These are phyloP conservation scores for Benitochromis conjunctus DNA, from an alignment of 2,113 vertebrate species.

Conservation along the genomic window DNA sequence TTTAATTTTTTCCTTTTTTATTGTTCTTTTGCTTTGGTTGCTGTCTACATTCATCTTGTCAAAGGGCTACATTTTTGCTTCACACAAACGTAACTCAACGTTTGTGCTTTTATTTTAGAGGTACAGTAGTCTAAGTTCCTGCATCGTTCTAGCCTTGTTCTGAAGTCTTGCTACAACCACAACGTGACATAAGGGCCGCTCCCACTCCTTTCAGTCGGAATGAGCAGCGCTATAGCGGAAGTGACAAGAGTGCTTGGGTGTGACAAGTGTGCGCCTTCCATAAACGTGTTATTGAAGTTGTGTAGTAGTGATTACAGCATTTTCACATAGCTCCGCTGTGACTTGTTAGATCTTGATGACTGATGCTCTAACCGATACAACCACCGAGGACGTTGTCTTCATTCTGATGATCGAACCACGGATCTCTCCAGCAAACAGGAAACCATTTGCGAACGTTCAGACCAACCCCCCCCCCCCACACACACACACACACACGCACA, in stretches of 20 bases:
- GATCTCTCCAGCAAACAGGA: neutral
- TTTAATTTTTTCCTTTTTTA: neutral
- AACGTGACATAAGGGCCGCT: constrained; percentile 5
- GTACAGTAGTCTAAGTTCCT: neutral
- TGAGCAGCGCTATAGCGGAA: neutral
- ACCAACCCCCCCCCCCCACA: neutral
- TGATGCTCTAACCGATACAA: neutral
- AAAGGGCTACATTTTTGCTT: neutral
- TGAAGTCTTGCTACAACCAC: neutral
- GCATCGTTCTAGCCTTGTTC: neutral
- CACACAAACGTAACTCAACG: neutral
- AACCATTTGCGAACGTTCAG: neutral
- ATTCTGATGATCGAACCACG: neutral
- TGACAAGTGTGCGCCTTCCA: neutral
- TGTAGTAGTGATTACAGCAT: neutral
- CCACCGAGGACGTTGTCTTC: neutral
- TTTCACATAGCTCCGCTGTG: neutral
- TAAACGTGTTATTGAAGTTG: neutral
- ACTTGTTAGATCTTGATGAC: neutral
- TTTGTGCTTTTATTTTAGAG: constrained; percentile 18
- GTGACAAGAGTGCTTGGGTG: constrained; percentile 3
- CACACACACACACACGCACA: neutral
- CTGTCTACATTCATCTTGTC: neutral
- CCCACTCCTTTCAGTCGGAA: neutral
- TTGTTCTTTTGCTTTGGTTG: neutral